A percentile compares a stretch with the other conserved stretches of the same genome.
phyloP scores from a whole-genome alignment of 2,797 vertebrate species.

The Diglossa cyanea region DNA sequence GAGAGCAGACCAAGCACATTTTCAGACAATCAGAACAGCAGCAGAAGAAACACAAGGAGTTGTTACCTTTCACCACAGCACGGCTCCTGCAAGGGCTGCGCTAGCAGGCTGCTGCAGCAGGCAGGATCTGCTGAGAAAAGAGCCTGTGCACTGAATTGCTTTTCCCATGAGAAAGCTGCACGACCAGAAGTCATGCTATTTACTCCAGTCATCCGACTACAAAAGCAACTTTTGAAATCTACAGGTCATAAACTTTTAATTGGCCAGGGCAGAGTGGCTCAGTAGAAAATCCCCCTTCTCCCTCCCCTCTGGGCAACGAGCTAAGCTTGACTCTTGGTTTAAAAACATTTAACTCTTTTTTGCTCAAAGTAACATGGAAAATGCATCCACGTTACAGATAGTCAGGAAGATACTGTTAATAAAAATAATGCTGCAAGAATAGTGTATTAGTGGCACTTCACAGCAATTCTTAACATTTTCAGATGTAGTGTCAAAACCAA shows the following conservation, averaged over 20 bases:
- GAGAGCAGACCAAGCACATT: accelerated
- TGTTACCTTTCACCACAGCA: not conserved
- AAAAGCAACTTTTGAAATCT: slow-evolving; percentile 63
- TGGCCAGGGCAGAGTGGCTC: slow-evolving; percentile 37
- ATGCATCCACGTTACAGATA: not conserved
- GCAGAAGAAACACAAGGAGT: not conserved
- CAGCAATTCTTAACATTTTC: slow-evolving; percentile 52
- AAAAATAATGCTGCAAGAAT: slow-evolving; percentile 56
- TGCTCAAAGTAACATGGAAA: slow-evolving; percentile 11
- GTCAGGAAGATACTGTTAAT: slow-evolving; percentile 36
- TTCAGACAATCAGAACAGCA: not conserved
- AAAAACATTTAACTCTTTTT: slow-evolving; percentile 55
- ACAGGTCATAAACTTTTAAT: slow-evolving; percentile 63
- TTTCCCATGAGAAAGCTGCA: slow-evolving; percentile 47
- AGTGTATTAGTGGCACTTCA: slow-evolving; percentile 64
- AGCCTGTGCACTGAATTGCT: not conserved
- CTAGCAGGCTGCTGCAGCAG: not conserved
- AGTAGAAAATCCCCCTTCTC: slow-evolving; percentile 45
- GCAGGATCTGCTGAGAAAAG: not conserved
- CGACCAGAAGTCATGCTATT: not conserved
- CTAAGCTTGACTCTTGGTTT: slow-evolving; percentile 22
- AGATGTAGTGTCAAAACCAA: slow-evolving; percentile 59
- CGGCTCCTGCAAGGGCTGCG: not conserved
- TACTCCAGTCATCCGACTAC: slow-evolving; percentile 10
- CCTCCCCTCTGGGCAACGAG: slow-evolving; percentile 21